Conservation (phyloP, 2,797 vertebrate genomes). For the Graptemys geographica region DNA sequence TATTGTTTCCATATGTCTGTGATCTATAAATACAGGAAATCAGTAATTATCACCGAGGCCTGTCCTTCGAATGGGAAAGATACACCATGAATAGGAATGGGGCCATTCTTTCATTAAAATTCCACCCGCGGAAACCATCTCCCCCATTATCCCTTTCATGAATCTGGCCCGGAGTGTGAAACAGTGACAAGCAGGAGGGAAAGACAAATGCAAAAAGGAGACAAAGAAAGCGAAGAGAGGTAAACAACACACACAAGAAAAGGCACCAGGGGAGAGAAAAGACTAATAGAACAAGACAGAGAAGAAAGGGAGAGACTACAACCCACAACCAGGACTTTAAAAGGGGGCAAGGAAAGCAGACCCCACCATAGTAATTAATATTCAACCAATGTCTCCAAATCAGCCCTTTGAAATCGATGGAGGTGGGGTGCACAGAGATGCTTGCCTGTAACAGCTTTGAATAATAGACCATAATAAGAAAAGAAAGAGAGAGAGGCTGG, state of each 20-base stretch:
- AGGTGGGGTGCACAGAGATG: neutral
- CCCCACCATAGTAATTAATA: neutral
- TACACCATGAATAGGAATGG: neutral
- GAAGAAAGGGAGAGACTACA: neutral
- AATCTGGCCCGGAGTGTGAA: constrained; percentile 25
- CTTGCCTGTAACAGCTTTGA: neutral
- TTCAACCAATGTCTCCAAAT: neutral
- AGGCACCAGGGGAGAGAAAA: neutral
- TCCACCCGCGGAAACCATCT: constrained; percentile 5
- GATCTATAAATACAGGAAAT: constrained; percentile 41
- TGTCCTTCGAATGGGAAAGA: neutral
- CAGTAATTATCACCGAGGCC: constrained; percentile 39
- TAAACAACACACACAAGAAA: neutral
- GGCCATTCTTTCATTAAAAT: constrained; percentile 35
- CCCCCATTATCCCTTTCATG: neutral
- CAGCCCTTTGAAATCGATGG: neutral
- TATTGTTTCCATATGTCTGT: constrained; percentile 9
- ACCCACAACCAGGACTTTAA: neutral
- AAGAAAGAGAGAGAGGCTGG: too few relatives aligned
- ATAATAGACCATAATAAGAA: neutral
- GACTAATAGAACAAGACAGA: neutral
- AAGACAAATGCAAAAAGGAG: constrained; percentile 32
- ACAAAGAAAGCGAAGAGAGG: neutral
- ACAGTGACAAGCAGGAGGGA: constrained; percentile 23
- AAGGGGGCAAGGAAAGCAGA: neutral